Base-by-base conservation (phyloP, 1,140 invertebrate genomes). In the Stegodyphus mimosarum region DNA sequence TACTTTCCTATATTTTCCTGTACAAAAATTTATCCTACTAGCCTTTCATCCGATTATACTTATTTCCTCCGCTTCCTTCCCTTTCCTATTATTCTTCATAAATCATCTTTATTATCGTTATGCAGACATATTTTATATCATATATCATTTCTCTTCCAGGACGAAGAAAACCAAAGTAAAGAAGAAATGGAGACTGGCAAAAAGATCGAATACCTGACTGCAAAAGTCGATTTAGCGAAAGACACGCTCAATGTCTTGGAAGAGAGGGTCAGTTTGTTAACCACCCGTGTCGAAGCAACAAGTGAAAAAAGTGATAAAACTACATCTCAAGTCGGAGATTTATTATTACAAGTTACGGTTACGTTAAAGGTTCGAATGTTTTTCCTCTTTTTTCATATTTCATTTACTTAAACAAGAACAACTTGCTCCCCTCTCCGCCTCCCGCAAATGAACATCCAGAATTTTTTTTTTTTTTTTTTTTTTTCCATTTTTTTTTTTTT, bases 271-370 rank as follows among this genome's bases (percentile, higher is more conserved):
- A 49, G 67, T 6, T 3, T 49, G 11, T 53, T 80, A 11, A 51
- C 33, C 10, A 80, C 18, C 7, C 67, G 13, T 15, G 53, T 80
- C 51, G 77, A 80, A n/a, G 13, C 77, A 4, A 18, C 52, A 0
- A 48, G 33, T 11, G 77, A 79, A 49, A 79, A 71, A 13, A 55
- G 18, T 18, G 77, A 80, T 7, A 70, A 80, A 6, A 50, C 52
- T 11, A 55, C 17, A 17, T 71, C 78, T 11, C 70, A 83, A 51
- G 71, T 73, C 18, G 79, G 79, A 51, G 70, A 83, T 18, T 10
- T 64, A 7, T 18, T 83, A 10, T 70, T 83, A 9, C 79, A 83
- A 51, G 79, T 73, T 6, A 83, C 79, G 4, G 79, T 83, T n/a
- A 83, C 71, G 5, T n/a, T 73, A 9, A 52, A 83, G 60, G 79